These are phyloP conservation scores for Pterocles gutturalis DNA, from an alignment of 2,113 vertebrate genomes.

Conservation along the genomic window DNA sequence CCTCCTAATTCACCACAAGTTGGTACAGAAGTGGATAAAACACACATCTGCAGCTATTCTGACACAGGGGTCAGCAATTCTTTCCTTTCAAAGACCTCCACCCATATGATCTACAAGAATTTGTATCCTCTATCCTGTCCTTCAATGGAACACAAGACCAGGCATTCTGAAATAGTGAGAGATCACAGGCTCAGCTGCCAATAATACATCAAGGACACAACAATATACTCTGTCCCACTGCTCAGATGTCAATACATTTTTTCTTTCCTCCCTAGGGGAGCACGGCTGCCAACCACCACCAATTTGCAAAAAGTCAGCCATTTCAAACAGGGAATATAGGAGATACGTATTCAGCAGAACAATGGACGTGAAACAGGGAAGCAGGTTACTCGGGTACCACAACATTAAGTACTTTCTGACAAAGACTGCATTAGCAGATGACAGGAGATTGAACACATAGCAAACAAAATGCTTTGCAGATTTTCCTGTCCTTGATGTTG, in stretches of 20 bases:
- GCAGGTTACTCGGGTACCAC: conserved; percentile 40
- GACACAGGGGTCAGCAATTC: not conserved
- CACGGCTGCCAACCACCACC: not conserved
- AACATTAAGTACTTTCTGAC: conserved; percentile 61
- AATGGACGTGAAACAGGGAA: not conserved
- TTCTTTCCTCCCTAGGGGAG: not conserved
- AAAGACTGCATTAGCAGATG: conserved; percentile 69
- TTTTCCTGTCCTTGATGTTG: conserved; percentile 55
- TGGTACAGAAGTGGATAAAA: not conserved
- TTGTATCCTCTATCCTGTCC: not conserved
- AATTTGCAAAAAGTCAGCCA: not conserved
- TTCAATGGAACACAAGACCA: rapidly evolving
- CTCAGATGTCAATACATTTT: not conserved
- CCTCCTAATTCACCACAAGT: not conserved
- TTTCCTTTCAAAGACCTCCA: not conserved
- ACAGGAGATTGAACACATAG: conserved; percentile 55
- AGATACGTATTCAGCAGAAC: not conserved
- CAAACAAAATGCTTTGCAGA: conserved; percentile 50
- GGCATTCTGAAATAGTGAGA: not conserved
- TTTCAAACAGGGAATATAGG: not conserved
- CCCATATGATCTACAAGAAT: not conserved
- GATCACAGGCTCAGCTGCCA: not conserved
- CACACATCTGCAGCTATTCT: not conserved
- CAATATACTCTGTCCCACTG: not conserved
- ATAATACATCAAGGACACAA: not conserved